A percentile compares a stretch with the other conserved stretches of the same genome.
phyloP scores from a whole-genome alignment of 23 tunicate species.

The Ciona savignyi region DNA sequence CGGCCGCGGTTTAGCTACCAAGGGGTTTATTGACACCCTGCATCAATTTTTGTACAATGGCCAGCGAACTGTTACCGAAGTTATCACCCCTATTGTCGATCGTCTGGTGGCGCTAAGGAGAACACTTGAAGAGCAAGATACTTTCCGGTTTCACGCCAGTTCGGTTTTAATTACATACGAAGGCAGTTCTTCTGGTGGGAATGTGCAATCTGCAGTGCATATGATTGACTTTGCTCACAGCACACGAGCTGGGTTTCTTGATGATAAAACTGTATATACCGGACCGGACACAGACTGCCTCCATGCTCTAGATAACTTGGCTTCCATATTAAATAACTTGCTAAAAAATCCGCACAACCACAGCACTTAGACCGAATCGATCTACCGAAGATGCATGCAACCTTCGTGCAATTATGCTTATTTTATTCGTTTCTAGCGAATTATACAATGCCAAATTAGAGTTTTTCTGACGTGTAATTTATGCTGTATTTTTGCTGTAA shows the following conservation, averaged over 20 bases:
- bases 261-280: constrained; percentile 31
- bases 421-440: no score
- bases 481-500: no score
- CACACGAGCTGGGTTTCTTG: constrained; percentile 54
- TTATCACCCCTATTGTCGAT: constrained; percentile 36
- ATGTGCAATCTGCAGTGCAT: constrained; percentile 10
- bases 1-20: constrained; percentile 67
- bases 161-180: constrained; percentile 68
- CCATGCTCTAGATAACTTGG: constrained; percentile 47
- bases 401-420: no score
- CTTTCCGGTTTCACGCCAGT: constrained; percentile 71
- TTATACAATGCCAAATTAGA: no score
- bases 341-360: neutral
- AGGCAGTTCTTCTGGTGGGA: constrained; percentile 10
- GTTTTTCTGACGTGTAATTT: no score
- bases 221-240: constrained; percentile 90
- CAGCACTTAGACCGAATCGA: no score
- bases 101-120: constrained; percentile 38
- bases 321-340: constrained; percentile 23
- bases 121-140: constrained; percentile 28
- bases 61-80: constrained; percentile 25
- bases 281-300: constrained; percentile 73
- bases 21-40: constrained; percentile 57
- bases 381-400: no score
- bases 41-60: constrained; percentile 71